Percentiles rank a stretch among this genome's conserved stretches.
Conservation (phyloP, 1,140 invertebrate genomes). For the Nephila pilipes region DNA sequence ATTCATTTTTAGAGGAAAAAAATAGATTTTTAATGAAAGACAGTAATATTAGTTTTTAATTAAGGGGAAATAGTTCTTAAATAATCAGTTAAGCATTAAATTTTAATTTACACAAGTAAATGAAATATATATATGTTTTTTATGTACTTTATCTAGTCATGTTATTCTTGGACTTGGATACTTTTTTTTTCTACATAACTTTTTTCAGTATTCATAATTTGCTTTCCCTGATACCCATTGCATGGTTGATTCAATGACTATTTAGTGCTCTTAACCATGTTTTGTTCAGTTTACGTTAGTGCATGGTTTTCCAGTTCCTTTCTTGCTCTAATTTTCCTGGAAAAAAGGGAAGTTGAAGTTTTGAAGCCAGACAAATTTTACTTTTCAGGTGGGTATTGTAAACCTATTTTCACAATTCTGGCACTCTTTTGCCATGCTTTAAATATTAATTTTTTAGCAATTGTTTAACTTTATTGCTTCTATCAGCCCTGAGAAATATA, state of each 20-base stretch:
- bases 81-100: no score
- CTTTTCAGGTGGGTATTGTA: slow-evolving; percentile 69
- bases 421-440: slow-evolving; percentile 75
- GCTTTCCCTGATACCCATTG: slow-evolving; percentile 44
- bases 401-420: slow-evolving; percentile 71
- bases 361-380: slow-evolving; percentile 31
- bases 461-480: no score
- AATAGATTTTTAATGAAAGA: no score
- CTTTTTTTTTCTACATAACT: neutral
- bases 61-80: no score
- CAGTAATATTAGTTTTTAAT: no score
- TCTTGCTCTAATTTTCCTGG: slow-evolving; percentile 72
- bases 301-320: slow-evolving; percentile 76
- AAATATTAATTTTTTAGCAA: neutral
- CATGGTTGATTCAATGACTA: slow-evolving; percentile 46
- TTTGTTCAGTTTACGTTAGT: slow-evolving; percentile 76
- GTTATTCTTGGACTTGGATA: neutral
- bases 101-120: no score
- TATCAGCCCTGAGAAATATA: no score
- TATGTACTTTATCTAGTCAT: neutral
- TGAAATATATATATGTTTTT: no score
- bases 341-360: slow-evolving; percentile 61
- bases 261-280: slow-evolving; percentile 63
- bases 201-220: neutral
- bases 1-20: no score